Evolutionary conservation across 92 coral and sea anemone species (phyloP).

Genomic region (Hydrozoanthus gracilis): DNA sequence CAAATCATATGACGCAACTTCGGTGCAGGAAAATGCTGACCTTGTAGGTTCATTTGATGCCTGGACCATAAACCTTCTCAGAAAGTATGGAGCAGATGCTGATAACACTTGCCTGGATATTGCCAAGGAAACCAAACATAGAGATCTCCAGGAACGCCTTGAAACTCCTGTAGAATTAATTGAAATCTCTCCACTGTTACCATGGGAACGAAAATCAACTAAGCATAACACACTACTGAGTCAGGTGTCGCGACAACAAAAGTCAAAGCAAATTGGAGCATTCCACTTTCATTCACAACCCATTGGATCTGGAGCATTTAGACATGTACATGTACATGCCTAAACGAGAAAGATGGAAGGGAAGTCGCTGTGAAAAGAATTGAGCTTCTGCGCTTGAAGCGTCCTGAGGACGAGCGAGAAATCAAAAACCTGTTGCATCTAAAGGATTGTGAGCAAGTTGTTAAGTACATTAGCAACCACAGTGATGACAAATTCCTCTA

Average conservation of each 20-base stretch:
- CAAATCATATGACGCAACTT: not conserved
- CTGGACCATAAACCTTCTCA: not conserved
- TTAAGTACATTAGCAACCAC: not conserved
- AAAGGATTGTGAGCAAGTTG: slow-evolving; percentile 55
- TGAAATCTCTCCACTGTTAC: not conserved
- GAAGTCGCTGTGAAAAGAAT: slow-evolving; percentile 53
- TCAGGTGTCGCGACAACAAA: slow-evolving; percentile 31
- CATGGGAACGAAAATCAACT: slow-evolving; percentile 24
- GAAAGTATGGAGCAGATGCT: not conserved
- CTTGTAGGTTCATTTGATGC: not conserved
- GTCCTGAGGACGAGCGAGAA: slow-evolving; percentile 47
- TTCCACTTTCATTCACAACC: slow-evolving; percentile 18
- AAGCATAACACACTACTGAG: not conserved
- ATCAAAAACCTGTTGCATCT: slow-evolving; percentile 21
- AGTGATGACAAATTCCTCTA: slow-evolving; percentile 15
- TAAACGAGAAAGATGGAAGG: slow-evolving; percentile 44
- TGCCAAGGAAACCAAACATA: not conserved
- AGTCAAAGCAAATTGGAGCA: not conserved
- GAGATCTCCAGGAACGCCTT: not conserved
- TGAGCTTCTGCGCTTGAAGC: not conserved
- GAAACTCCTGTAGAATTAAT: slow-evolving; percentile 1
- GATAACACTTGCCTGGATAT: slow-evolving; percentile 7
- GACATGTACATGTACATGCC: slow-evolving; percentile 46
- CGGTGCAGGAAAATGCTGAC: not conserved
- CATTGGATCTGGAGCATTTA: slow-evolving; percentile 45